Conservation (phyloP, 2,113 vertebrate genomes). For the Euleptes europaea region DNA sequence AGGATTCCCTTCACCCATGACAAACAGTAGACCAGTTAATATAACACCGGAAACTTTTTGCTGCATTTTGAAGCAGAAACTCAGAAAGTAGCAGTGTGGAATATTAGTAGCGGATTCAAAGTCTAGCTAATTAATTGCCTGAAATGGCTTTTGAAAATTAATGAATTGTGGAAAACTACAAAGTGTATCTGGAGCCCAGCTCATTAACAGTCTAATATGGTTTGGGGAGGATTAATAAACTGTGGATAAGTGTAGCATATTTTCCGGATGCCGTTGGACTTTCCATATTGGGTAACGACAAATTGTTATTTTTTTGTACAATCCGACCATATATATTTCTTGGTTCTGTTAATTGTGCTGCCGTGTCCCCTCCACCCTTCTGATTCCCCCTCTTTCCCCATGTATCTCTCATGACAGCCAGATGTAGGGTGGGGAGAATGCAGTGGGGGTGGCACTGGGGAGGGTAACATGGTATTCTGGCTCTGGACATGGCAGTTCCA, state of each 20-base stretch:
- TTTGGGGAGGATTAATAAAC: not conserved
- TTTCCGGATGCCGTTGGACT: not conserved
- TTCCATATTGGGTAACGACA: not conserved
- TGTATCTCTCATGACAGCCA: not conserved
- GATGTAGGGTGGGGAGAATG: not conserved
- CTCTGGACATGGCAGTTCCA: too few species aligned
- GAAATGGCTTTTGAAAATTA: not conserved
- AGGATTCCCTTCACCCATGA: too few species aligned
- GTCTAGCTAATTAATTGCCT: not conserved
- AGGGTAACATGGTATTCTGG: too few species aligned
- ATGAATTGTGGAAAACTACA: not conserved
- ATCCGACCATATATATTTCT: not conserved
- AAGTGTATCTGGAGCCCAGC: not conserved
- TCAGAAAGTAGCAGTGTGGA: not conserved
- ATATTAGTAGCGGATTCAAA: not conserved
- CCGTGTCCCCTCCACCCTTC: not conserved
- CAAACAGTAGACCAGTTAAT: too few species aligned
- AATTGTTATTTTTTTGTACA: not conserved
- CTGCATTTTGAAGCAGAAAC: not conserved
- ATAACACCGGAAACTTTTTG: too few species aligned
- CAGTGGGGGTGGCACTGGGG: not conserved
- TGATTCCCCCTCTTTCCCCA: not conserved
- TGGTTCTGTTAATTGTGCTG: not conserved
- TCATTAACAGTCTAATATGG: not conserved
- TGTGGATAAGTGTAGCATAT: not conserved